Evolutionary conservation across 2,113 vertebrate genomes (phyloP).

Genomic region (Plestiodon gilberti): DNA sequence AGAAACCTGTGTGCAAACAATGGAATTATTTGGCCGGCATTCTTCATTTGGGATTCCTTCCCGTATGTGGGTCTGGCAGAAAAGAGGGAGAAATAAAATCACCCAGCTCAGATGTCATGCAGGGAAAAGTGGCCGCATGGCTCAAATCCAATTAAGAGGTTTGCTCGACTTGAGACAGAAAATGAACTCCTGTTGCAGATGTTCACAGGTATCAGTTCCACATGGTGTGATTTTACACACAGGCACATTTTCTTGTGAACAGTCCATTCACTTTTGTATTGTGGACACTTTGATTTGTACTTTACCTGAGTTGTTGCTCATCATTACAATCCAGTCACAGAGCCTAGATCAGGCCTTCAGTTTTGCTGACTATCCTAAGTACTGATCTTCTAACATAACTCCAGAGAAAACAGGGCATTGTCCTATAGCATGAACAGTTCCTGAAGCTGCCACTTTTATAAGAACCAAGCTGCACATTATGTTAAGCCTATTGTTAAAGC

Average conservation of each 20-base stretch:
- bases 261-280: not conserved
- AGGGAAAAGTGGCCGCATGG: not conserved
- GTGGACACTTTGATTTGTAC: not conserved
- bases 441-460: not conserved
- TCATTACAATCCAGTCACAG: not conserved
- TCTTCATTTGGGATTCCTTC: constrained; percentile 26
- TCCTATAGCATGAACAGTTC: not conserved
- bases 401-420: not conserved
- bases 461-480: too few species aligned
- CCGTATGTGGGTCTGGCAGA: not conserved
- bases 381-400: not conserved
- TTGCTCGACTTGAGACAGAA: not conserved
- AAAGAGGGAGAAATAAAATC: constrained; percentile 3
- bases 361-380: not conserved
- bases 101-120: not conserved
- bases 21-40: constrained; percentile 25
- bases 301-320: not conserved
- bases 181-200: not conserved
- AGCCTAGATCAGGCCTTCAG: not conserved
- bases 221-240: not conserved
- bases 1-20: constrained; percentile 32
- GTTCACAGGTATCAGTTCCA: not conserved
- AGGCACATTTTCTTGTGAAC: not conserved
- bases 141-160: not conserved
- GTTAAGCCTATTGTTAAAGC: too few species aligned